These are phyloP conservation scores for Drosophila infuscata DNA, from an alignment of 2,888 invertebrate genomes.

Conservation along the genomic window DNA sequence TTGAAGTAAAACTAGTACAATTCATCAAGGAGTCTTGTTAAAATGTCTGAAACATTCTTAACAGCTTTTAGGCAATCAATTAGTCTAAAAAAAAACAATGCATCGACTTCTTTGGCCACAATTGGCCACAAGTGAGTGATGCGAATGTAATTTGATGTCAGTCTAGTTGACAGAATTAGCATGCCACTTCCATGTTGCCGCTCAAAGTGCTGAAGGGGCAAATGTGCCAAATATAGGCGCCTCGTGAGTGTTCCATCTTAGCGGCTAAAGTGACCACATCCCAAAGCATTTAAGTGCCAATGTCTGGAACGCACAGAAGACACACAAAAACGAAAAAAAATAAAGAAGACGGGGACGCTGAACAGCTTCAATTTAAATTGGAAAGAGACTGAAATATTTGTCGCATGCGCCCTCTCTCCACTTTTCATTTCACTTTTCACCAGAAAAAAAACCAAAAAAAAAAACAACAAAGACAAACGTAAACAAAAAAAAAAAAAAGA, in stretches of 20 bases:
- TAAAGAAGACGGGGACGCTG: conserved; percentile 30
- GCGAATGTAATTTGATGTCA: conserved; percentile 69
- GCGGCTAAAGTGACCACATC: conserved; percentile 66
- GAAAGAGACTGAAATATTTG: conserved; percentile 59
- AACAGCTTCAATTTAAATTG: conserved; percentile 55
- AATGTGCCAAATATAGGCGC: conserved; percentile 54
- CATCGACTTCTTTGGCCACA: background rate
- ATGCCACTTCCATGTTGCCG: conserved; percentile 52
- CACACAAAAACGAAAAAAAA: conserved; percentile 18
- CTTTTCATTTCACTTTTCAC: conserved; percentile 67
- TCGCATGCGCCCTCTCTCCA: conserved; percentile 56
- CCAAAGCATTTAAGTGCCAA: conserved; percentile 73
- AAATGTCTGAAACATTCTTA: background rate
- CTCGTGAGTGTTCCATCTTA: conserved; percentile 35
- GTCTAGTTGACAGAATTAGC: conserved; percentile 61
- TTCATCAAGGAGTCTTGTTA: background rate
- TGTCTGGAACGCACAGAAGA: conserved; percentile 62
- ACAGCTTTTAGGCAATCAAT: background rate
- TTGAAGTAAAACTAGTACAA: background rate
- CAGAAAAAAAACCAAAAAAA: conserved; percentile 36
- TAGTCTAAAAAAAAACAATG: background rate
- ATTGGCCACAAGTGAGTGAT: conserved; percentile 52
- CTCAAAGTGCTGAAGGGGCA: conserved; percentile 23
- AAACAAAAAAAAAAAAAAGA: conserved; percentile 71
- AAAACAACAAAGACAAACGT: conserved; percentile 52